Percentiles rank a stretch among this genome's conserved stretches.
Conservation (phyloP, 2,888 invertebrate genomes). For the Parnassius glacialis region DNA sequence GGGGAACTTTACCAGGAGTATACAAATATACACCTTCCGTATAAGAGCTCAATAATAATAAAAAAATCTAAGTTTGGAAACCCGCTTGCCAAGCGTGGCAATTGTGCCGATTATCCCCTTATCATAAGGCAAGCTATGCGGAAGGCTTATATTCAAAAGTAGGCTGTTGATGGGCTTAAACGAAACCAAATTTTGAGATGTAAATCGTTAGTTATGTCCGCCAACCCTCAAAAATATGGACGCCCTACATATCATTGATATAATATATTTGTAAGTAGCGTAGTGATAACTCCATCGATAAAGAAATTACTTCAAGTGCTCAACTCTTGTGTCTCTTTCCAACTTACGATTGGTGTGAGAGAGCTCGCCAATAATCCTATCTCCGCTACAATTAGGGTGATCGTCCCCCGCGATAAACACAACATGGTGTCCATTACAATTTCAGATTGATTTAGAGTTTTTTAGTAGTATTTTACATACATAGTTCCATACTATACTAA, state of each 20-base stretch:
- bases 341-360: slow-evolving; percentile 5
- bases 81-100: no score
- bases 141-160: no score
- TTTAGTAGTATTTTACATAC: no score
- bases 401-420: slow-evolving; percentile 8
- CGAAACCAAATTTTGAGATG: no score
- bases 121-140: no score
- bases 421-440: neutral
- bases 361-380: slow-evolving; percentile 10
- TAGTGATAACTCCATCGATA: slow-evolving; percentile 14
- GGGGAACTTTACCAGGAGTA: no score
- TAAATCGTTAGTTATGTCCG: neutral
- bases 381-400: slow-evolving; percentile 11
- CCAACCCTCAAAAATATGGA: neutral
- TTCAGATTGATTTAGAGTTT: neutral
- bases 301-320: slow-evolving; percentile 11
- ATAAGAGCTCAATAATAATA: no score
- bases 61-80: no score
- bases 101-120: no score
- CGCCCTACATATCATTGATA: neutral
- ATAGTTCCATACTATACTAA: no score
- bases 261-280: neutral
- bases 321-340: slow-evolving; percentile 11
- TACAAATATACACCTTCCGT: no score
- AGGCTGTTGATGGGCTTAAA: no score